phyloP scores from a whole-genome alignment of 2,113 vertebrate genomes.

The Pachyramphus minor region DNA sequence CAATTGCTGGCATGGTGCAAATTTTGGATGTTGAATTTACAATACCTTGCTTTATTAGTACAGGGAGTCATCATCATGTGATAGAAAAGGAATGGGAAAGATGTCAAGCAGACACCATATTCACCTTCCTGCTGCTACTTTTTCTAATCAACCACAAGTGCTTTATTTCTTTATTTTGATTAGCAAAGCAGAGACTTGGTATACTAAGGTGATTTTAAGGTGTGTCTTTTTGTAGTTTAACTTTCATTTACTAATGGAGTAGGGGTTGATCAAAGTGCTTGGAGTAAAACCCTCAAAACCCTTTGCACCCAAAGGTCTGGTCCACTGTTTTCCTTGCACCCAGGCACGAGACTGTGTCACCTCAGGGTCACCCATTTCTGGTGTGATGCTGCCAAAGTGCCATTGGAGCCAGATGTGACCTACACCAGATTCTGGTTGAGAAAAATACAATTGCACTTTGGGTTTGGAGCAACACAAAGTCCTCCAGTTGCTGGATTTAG shows the following conservation, averaged over 20 bases:
- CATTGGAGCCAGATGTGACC: background rate
- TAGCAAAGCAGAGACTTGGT: background rate
- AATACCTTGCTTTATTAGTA: background rate
- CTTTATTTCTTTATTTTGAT: background rate
- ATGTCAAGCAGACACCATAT: background rate
- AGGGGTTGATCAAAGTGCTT: background rate
- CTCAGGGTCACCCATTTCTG: background rate
- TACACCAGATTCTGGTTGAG: background rate
- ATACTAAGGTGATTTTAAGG: background rate
- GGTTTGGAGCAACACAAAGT: background rate
- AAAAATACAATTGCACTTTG: background rate
- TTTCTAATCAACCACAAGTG: background rate
- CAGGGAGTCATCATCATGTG: background rate
- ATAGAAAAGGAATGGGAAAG: background rate
- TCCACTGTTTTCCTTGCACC: background rate
- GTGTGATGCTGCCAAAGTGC: background rate
- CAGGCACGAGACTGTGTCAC: background rate
- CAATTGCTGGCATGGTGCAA: conserved; percentile 29
- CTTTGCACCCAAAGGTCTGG: too few relatives aligned
- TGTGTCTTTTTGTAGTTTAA: background rate
- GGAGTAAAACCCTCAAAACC: background rate
- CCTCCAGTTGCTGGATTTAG: background rate
- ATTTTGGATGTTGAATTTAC: background rate
- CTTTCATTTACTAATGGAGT: background rate
- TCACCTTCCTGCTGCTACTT: background rate